Evolutionary conservation across 2,888 invertebrate species (phyloP), one percentile per base, ranked within the genome.

Genomic region (Euplagia quadripunctaria): DNA sequence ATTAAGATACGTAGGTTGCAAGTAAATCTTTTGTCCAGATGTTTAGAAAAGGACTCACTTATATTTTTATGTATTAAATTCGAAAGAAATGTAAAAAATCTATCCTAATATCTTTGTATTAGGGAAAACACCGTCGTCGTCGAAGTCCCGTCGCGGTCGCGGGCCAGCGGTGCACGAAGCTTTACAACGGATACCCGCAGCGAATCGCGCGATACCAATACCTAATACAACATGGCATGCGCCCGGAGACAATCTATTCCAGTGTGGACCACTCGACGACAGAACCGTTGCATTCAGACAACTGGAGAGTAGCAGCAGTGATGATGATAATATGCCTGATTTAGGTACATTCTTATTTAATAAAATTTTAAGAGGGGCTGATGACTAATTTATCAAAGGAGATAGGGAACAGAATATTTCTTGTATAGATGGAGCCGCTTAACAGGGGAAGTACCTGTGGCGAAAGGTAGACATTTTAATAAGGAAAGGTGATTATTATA

Each of bases 91-190:
- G 5, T 12, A 52, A 41, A 16, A 42, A 65, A n/a, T 16, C 41
- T 68, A 9, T 61, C 16, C 61, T 58, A 2, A 17, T 20, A 46
- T 71, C 1, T 66, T 63, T 42, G 16, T 61, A 17, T 11, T 77
- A 92, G 92, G 85, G n/a, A 93, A 92, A 84, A 81, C 89, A 65
- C 79, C 88, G 42, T 82, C 87, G 43, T 88, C 90, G 76, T 74
- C 92, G 7, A 95, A 93, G 80, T 81, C 90, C 14, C 90, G 92
- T 3, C 91, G 93, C 12, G 96, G 96, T 9, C 89, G 96, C 1
- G 96, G 96, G 16, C 96, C 96, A 0, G 93, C 96, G 14, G 90
- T 96, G 46, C 96, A 97, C 81, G 97, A 97, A 87, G 96, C 96
- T 0, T 85, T 97, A 72, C 96, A 97, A 85, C 96, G 97, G 96